phyloP scores from a whole-genome alignment of 2,888 invertebrate species.

The Drosophila engyochracea region DNA sequence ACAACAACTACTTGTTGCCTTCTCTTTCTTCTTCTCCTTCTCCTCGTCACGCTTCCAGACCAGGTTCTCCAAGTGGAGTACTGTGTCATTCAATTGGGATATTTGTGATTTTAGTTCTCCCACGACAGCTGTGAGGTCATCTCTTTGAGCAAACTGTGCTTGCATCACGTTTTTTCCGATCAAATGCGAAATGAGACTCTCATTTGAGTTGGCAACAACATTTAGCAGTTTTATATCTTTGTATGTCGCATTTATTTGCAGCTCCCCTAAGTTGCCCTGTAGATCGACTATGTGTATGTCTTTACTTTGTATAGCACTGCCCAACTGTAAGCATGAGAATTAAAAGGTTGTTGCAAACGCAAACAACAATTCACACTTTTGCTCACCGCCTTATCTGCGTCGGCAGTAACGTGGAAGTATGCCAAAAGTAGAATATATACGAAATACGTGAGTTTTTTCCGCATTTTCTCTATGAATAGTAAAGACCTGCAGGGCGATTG shows the following conservation, averaged over 20 bases:
- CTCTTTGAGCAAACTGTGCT: background rate
- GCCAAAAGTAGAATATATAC: conserved; percentile 19
- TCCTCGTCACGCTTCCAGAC: background rate
- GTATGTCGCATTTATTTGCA: conserved; percentile 44
- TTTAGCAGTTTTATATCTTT: conserved; percentile 38
- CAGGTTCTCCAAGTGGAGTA: conserved; percentile 8
- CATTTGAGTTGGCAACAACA: conserved; percentile 18
- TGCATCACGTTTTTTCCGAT: conserved; percentile 2
- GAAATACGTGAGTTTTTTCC: background rate
- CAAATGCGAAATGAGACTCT: background rate
- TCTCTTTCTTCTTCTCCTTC: background rate
- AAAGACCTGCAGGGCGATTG: conserved; percentile 17
- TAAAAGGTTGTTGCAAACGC: background rate
- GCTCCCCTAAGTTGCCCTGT: conserved; percentile 31
- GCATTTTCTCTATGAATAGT: conserved; percentile 13
- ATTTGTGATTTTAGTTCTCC: conserved; percentile 25
- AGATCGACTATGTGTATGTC: conserved; percentile 42
- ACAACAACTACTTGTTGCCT: conserved; percentile 9
- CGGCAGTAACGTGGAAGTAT: background rate
- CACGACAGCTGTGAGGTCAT: background rate
- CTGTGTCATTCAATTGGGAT: conserved; percentile 16
- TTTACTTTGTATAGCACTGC: conserved; percentile 29
- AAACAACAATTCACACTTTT: background rate
- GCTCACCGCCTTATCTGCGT: conserved; percentile 22
- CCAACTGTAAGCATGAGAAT: conserved; percentile 19